Evolutionary conservation across 2,888 invertebrate genomes (phyloP), one percentile per base, ranked within the genome.

Genomic region (Mythimna pallens): DNA sequence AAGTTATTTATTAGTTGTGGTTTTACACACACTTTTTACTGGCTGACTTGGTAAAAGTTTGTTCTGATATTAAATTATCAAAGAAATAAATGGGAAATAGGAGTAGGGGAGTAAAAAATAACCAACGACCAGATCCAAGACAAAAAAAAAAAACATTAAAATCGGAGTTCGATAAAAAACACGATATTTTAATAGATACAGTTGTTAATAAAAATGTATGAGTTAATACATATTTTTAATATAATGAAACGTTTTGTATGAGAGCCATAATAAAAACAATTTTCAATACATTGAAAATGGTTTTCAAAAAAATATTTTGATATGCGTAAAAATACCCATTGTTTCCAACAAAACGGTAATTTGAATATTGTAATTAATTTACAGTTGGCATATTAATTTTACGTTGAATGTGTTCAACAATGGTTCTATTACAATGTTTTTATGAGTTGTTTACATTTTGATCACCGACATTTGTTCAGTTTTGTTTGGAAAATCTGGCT

Each of bases 301-400:
- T 3, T 47, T 14, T 3, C 2, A 40, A 40, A 12, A n/a, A n/a
- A 2, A 22, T 10, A 22, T 54, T 40, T 72, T 52, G 55, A 25
- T 17, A 2, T 40, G 50, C 30, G 5, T 22, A 22, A 40, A 47
- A 22, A 3, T 57, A 20, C 0, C 22, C 40, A 73, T 59, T 66
- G 66, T 73, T 76, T 58, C 20, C 40, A 52, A 12, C 30, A 17
- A 10, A 30, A 8, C 43, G 25, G 22, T 47, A 14, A 59, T 59
- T 59, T 59, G 43, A 43, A 67, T 67, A 59, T 14, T 43, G n/a
- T 52, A 73, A 47, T 76, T 59, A 25, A 50, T 34, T 20, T 30
- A 30, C 22, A 14, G 40, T 52, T 52, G 20, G 22, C n/a, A 65
- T 52, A 40, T 22, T 25, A 3, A 36, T 65, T 52, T 25, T 58